These are phyloP conservation scores for Drosophila sechellia DNA, from an alignment of 1,140 invertebrate species.

Conservation along the genomic window DNA sequence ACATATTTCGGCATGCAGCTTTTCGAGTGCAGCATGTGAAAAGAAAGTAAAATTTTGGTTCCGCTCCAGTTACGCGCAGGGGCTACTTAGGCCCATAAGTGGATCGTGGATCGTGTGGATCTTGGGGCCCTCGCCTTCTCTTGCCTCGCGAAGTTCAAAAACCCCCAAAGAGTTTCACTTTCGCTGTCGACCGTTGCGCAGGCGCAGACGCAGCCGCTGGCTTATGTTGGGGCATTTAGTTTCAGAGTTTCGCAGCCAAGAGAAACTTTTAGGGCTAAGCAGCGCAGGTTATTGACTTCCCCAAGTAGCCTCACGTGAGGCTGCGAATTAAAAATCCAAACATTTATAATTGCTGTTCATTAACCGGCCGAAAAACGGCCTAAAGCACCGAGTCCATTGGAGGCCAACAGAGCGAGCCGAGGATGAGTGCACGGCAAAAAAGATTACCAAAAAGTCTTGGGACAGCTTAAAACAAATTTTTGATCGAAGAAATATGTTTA, in stretches of 20 bases:
- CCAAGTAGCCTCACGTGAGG: slow-evolving; percentile 32
- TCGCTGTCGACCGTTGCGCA: slow-evolving; percentile 68
- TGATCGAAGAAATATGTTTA: neutral
- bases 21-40: slow-evolving; percentile 62
- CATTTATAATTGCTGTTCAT: slow-evolving; percentile 16
- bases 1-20: slow-evolving; percentile 5
- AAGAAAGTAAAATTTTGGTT: slow-evolving; percentile 79
- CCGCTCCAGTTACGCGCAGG: slow-evolving; percentile 67
- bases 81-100: slow-evolving; percentile 21
- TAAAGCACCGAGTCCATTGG: slow-evolving; percentile 1
- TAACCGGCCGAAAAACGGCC: slow-evolving; percentile 14
- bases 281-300: slow-evolving; percentile 40
- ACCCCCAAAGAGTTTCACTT: slow-evolving; percentile 74
- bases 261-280: slow-evolving; percentile 58
- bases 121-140: neutral
- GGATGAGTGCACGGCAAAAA: slow-evolving; percentile 11
- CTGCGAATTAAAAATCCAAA: slow-evolving; percentile 8
- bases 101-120: no score
- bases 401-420: slow-evolving; percentile 3
- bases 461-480: neutral
- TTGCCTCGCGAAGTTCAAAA: slow-evolving; percentile 63
- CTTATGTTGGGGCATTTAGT: neutral
- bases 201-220: slow-evolving; percentile 23
- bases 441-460: no score
- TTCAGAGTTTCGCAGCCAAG: slow-evolving; percentile 30